A percentile compares a stretch with the other conserved stretches of the same genome.
These are phyloP conservation scores for Drosophila mercatorum DNA, from an alignment of 2,888 invertebrate species.

Conservation along the genomic window DNA sequence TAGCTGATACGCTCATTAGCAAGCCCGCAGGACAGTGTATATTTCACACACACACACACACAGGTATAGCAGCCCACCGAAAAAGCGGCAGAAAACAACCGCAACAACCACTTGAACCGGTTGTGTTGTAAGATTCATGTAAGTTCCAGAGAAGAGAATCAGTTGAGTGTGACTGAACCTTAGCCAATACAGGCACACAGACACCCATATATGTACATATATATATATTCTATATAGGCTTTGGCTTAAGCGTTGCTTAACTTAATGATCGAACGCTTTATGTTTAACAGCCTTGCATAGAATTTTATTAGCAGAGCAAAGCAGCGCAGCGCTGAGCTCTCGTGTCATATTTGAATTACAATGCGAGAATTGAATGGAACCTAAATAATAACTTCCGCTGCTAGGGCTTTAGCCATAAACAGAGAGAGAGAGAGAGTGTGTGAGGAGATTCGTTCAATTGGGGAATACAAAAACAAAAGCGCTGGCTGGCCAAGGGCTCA, in stretches of 20 bases:
- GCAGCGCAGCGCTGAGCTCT: not conserved
- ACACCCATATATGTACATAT: conserved; percentile 3
- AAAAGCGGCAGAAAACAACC: conserved; percentile 63
- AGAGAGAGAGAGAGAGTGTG: not conserved
- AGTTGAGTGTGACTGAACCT: conserved; percentile 75
- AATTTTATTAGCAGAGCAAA: conserved; percentile 44
- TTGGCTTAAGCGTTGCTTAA: conserved; percentile 34
- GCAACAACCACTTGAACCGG: conserved; percentile 67
- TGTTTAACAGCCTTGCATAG: conserved; percentile 44
- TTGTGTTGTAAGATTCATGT: conserved; percentile 73
- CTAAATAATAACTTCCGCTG: conserved; percentile 74
- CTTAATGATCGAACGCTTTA: conserved; percentile 48
- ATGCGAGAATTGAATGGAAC: conserved; percentile 36
- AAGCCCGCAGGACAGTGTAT: conserved; percentile 66
- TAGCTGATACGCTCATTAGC: conserved; percentile 40
- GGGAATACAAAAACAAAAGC: conserved; percentile 20
- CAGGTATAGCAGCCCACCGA: conserved; percentile 59
- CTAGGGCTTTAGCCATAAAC: conserved; percentile 40
- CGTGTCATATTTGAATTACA: conserved; percentile 59
- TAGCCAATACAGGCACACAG: conserved; percentile 27
- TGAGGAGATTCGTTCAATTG: conserved; percentile 34
- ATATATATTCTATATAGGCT: conserved; percentile 6
- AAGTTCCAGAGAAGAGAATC: conserved; percentile 70
- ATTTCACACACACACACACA: conserved; percentile 36
- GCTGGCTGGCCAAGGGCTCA: conserved; percentile 40